Evolutionary conservation across 2,888 invertebrate genomes (phyloP).

Genomic region (Hirtodrosophila trivittata): DNA sequence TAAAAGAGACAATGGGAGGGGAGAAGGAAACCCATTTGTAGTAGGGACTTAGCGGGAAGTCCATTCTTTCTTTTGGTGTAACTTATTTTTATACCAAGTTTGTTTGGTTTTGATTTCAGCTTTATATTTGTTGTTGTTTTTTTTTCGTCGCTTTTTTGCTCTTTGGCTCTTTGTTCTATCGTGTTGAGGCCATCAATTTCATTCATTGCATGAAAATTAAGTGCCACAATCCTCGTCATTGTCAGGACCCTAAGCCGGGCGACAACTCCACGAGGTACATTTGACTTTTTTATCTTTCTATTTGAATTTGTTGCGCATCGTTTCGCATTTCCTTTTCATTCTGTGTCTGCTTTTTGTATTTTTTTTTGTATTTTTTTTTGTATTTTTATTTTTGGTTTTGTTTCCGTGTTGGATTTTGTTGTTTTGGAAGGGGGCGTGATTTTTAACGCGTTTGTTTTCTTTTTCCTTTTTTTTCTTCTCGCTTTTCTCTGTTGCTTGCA

Average conservation of each 20-base stretch:
- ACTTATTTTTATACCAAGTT: background rate
- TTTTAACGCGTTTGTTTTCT: constrained; percentile 22
- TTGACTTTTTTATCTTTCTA: constrained; percentile 64
- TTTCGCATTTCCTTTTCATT: constrained; percentile 48
- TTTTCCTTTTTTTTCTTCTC: constrained; percentile 38
- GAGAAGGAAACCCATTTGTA: too few species aligned
- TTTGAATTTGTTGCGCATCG: constrained; percentile 77
- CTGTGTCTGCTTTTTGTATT: background rate
- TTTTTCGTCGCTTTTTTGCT: background rate
- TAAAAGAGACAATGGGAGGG: too few species aligned
- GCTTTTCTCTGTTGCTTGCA: constrained; percentile 22
- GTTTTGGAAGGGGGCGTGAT: constrained; percentile 8
- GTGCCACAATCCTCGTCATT: constrained; percentile 59
- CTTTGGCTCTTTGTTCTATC: constrained; percentile 16
- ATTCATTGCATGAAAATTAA: constrained; percentile 50
- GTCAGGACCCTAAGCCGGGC: constrained; percentile 20
- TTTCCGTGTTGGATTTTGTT: constrained; percentile 31
- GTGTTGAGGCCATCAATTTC: constrained; percentile 37
- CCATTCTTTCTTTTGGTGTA: background rate
- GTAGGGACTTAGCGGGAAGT: background rate
- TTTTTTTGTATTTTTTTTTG: background rate
- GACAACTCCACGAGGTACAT: constrained; percentile 50
- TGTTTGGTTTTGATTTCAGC: constrained; percentile 5
- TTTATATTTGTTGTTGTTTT: background rate
- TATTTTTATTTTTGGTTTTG: background rate